Evolutionary conservation across 2,113 vertebrate species (phyloP).

Genomic region (Neopipo cinnamomea): DNA sequence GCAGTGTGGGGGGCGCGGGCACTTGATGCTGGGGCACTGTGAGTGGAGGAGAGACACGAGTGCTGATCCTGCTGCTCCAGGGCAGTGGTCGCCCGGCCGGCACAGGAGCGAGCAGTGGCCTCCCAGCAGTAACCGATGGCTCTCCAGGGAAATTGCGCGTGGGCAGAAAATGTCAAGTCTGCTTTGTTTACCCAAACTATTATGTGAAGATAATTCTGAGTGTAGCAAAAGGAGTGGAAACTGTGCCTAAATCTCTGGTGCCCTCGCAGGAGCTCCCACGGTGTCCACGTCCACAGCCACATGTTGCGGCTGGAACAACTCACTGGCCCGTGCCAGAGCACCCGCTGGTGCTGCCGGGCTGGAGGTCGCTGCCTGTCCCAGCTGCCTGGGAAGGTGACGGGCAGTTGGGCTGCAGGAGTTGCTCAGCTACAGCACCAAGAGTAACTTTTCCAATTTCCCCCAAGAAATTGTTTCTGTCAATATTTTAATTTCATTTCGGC

Average conservation of each 20-base stretch:
- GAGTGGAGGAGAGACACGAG: fast-evolving
- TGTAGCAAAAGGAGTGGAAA: not conserved
- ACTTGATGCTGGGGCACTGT: fast-evolving
- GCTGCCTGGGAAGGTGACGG: fast-evolving
- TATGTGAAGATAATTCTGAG: not conserved
- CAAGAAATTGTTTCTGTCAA: slow-evolving; percentile 37
- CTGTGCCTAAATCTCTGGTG: not conserved
- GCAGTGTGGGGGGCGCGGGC: not conserved
- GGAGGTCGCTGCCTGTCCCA: not conserved
- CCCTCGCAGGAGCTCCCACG: fast-evolving
- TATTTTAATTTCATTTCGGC: slow-evolving; percentile 36
- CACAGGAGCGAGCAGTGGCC: fast-evolving
- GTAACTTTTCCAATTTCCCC: not conserved
- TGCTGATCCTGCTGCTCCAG: fast-evolving
- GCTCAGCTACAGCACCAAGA: fast-evolving
- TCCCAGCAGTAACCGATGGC: not conserved
- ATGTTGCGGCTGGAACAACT: fast-evolving
- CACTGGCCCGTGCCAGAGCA: fast-evolving
- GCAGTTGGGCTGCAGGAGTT: fast-evolving
- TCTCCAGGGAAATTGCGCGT: fast-evolving
- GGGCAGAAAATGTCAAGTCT: not conserved
- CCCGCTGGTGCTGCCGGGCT: fast-evolving
- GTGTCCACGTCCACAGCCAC: not conserved
- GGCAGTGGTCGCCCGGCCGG: fast-evolving
- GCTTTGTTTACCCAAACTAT: not conserved